Evolutionary conservation across 2,797 vertebrate genomes (phyloP).

Genomic region (Sylvia borin): DNA sequence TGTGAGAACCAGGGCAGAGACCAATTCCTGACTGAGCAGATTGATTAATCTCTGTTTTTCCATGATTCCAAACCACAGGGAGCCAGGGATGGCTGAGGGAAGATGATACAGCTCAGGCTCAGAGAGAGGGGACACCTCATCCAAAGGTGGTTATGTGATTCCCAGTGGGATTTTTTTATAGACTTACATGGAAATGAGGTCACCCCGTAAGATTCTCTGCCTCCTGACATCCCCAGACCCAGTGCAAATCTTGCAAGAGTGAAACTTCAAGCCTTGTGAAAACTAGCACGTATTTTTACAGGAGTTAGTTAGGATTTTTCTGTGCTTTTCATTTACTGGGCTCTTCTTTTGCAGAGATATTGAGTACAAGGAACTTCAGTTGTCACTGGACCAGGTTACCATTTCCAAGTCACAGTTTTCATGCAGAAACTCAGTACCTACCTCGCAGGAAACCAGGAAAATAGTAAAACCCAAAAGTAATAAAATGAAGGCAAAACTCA

Average conservation of each 20-base stretch:
- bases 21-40: background rate
- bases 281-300: background rate
- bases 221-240: background rate
- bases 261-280: background rate
- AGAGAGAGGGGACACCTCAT: background rate
- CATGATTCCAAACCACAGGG: background rate
- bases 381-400: slow-evolving; percentile 89
- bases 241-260: background rate
- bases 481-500: slow-evolving; percentile 86
- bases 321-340: background rate
- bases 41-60: background rate
- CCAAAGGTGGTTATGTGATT: background rate
- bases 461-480: slow-evolving; percentile 83
- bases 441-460: slow-evolving; percentile 86
- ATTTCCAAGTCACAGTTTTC: slow-evolving; percentile 78
- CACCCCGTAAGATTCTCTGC: background rate
- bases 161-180: background rate
- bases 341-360: slow-evolving; percentile 81
- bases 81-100: background rate
- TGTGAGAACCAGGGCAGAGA: background rate
- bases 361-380: slow-evolving; percentile 89
- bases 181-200: rapidly evolving
- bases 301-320: background rate
- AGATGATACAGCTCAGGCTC: background rate
- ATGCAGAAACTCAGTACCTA: slow-evolving; percentile 80